Percentiles rank a stretch among this genome's conserved stretches.
These are phyloP conservation scores for Mixornis gularis DNA, from an alignment of 2,113 vertebrate genomes.

Conservation along the genomic window DNA sequence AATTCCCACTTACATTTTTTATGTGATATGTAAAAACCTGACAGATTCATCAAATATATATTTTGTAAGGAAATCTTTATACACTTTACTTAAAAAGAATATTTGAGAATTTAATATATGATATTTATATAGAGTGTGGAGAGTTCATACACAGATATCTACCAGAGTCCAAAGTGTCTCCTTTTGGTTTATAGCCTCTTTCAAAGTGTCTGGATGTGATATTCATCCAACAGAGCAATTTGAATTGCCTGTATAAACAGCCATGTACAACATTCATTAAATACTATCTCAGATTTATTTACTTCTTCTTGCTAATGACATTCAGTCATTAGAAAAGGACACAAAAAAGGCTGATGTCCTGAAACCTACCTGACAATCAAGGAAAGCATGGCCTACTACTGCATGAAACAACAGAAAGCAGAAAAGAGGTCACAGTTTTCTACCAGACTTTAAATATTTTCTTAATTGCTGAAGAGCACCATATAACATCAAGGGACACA, in stretches of 20 bases:
- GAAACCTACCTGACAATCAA: neutral
- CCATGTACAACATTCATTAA: neutral
- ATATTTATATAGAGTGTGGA: neutral
- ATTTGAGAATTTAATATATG: neutral
- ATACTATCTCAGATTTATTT: neutral
- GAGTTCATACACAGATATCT: neutral
- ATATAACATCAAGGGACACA: neutral
- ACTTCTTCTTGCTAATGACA: neutral
- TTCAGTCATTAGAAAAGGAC: neutral
- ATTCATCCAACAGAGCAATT: neutral
- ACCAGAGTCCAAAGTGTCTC: fast-evolving
- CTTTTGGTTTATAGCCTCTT: neutral
- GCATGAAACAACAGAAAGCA: neutral
- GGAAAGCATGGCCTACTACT: neutral
- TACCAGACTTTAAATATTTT: neutral
- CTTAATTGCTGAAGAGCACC: neutral
- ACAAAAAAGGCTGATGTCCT: neutral
- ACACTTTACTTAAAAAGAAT: neutral
- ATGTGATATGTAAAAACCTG: neutral
- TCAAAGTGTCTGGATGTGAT: neutral
- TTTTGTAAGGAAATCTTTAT: neutral
- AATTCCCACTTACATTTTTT: neutral
- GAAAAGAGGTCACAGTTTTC: neutral
- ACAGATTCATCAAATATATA: neutral
- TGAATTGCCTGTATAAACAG: neutral